A percentile compares a stretch with the other conserved stretches of the same genome.
phyloP scores from a whole-genome alignment of 2,797 vertebrate genomes.

The Saxicola maurus region DNA sequence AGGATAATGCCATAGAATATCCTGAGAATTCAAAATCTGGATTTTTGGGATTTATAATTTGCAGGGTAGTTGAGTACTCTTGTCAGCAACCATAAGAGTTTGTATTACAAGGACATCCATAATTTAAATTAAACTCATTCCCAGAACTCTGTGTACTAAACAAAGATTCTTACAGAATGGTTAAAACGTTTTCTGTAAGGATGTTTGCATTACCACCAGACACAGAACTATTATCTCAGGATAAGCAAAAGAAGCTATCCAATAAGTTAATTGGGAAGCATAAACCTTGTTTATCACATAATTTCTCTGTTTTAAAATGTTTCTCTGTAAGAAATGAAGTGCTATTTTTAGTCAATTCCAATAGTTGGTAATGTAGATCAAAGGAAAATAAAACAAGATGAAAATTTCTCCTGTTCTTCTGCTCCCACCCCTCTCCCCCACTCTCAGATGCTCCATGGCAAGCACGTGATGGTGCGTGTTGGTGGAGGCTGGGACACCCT shows the following conservation, averaged over 20 bases:
- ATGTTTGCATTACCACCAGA: not conserved
- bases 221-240: not conserved
- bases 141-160: not conserved
- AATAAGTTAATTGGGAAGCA: not conserved
- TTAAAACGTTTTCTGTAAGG: not conserved
- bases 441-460: constrained; percentile 93
- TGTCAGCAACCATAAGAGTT: not conserved
- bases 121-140: not conserved
- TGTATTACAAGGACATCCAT: not conserved
- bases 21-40: not conserved
- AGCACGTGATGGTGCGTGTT: constrained; percentile 98
- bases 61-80: not conserved
- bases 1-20: not conserved
- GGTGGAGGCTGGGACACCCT: constrained; percentile 98
- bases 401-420: not conserved
- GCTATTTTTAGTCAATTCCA: not conserved
- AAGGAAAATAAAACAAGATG: not conserved
- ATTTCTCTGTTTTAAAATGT: not conserved
- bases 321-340: not conserved
- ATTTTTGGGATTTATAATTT: not conserved
- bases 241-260: not conserved
- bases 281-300: not conserved
- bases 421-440: not conserved
- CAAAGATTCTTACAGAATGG: not conserved
- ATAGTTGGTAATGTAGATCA: not conserved